Conservation (phyloP, 1,140 invertebrate species). For the Sycophila sp. region DNA sequence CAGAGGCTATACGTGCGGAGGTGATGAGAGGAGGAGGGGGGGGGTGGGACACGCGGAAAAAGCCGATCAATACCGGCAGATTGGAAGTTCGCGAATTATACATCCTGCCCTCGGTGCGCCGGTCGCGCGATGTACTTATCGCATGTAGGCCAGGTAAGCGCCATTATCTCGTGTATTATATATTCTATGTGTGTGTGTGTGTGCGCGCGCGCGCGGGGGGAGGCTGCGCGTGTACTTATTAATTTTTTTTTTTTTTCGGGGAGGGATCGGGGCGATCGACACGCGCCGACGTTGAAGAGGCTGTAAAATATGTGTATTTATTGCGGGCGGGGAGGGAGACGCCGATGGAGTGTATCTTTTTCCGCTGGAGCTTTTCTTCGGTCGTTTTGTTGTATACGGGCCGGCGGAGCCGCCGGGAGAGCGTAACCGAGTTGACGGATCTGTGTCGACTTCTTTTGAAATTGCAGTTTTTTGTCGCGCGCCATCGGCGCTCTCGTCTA, state of each 20-base stretch:
- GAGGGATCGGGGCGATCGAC: not conserved
- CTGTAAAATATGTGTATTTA: conserved; percentile 11
- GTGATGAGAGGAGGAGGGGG: no score
- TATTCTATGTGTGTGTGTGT: not conserved
- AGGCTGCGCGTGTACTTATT: not conserved
- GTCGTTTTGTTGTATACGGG: not conserved
- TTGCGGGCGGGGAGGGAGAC: no score
- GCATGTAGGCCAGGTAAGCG: no score
- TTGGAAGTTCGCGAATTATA: conserved; percentile 1
- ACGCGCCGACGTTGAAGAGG: conserved; percentile 11
- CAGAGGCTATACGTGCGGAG: not conserved
- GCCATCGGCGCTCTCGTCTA: no score
- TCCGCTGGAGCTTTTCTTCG: not conserved
- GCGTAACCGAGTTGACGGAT: no score
- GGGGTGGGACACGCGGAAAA: not conserved
- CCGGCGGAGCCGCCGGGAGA: not conserved
- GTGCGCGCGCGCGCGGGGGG: not conserved
- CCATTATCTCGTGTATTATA: no score
- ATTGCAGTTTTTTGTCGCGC: no score
- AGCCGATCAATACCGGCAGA: conserved; percentile 15
- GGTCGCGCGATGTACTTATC: no score
- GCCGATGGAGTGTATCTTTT: not conserved
- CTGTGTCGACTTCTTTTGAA: no score
- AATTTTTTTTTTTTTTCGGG: no score
- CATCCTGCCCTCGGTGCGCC: no score